Conservation (phyloP, 2,113 vertebrate genomes). For the Thunnus maccoyii region DNA sequence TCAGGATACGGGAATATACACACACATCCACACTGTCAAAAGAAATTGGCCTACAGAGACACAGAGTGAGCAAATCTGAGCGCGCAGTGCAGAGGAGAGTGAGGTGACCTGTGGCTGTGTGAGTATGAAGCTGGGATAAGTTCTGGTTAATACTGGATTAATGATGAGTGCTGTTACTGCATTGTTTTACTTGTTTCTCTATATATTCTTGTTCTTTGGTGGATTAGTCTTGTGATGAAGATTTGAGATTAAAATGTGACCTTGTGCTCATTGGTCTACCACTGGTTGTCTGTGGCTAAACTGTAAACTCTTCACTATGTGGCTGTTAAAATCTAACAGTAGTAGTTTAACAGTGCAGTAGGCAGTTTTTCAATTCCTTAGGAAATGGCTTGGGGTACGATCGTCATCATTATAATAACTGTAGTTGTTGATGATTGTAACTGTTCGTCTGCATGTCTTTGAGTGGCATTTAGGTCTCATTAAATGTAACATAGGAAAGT, state of each 20-base stretch:
- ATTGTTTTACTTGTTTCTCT: not conserved
- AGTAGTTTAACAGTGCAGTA: not conserved
- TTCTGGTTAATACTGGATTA: not conserved
- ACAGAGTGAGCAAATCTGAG: conserved; percentile 48
- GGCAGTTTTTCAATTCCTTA: not conserved
- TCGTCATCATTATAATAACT: no score
- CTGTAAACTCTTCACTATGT: conserved; percentile 35
- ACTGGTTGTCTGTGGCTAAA: conserved; percentile 32
- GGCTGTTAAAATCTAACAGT: conserved; percentile 54
- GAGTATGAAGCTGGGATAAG: conserved; percentile 65
- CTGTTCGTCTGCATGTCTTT: not conserved
- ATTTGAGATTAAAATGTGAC: conserved; percentile 17
- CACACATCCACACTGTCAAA: conserved; percentile 39
- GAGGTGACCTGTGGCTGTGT: conserved; percentile 62
- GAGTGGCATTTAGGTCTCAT: not conserved
- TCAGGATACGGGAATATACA: conserved; percentile 29
- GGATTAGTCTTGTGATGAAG: not conserved
- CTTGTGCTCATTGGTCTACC: conserved; percentile 16
- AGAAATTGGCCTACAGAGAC: conserved; percentile 22
- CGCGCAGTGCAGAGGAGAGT: conserved; percentile 55
- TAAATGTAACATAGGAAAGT: not conserved
- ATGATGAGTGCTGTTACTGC: not conserved
- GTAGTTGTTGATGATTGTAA: no score
- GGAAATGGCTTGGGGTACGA: not conserved
- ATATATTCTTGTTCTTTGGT: not conserved